Base-by-base conservation (phyloP, 2,888 invertebrate genomes). In the Drosophila anomalata region DNA sequence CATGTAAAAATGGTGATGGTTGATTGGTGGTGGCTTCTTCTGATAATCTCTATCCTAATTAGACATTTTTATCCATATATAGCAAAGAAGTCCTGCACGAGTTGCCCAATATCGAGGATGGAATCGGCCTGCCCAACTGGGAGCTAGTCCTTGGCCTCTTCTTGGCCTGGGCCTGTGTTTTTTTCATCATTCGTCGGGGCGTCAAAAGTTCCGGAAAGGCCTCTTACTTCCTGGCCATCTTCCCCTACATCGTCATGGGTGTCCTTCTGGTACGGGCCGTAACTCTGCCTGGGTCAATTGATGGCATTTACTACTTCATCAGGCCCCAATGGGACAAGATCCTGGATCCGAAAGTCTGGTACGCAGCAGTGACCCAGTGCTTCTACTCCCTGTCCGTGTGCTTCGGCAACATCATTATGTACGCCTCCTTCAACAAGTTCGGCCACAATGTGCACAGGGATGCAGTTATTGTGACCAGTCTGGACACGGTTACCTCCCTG, bases 141-240 rank as follows among this genome's bases (percentile, higher is more conserved):
- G 91, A 92, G 69, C 81, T 94, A 55, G 90, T 92, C 0, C 68
- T 94, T 1, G 94, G 94, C 31, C 89, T 94, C 0, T 77, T 93
- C 0, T 77, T 92, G 6, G 92, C 93, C 3, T 94, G 94, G 94
- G 55, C 90, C 2, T 85, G 92, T 39, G 92, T 94, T 12, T 93
- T 93, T 65, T 82, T 92, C 1, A 92, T 94, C 26, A 91, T 94
- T 0, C 91, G 92, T 0, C 92, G 93, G 0, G 95, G 95, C 1
- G 94, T 95, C 1, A 93, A 93, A 79, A 94, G 94, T 75, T 93
- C 94, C 0, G 95, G 95, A 47, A 95, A 95, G 89, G 94, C 93
- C 0, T 94, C 96, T 0, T 96, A 96, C 86, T 94, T 96, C 84
- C 93, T 96, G 9, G 96, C 96, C 0, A 90, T 96, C 4, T 95